Percentiles rank a stretch among this genome's conserved stretches.
These are phyloP conservation scores for Drosophila hamatofila DNA, from an alignment of 2,888 invertebrate genomes.

Conservation along the genomic window DNA sequence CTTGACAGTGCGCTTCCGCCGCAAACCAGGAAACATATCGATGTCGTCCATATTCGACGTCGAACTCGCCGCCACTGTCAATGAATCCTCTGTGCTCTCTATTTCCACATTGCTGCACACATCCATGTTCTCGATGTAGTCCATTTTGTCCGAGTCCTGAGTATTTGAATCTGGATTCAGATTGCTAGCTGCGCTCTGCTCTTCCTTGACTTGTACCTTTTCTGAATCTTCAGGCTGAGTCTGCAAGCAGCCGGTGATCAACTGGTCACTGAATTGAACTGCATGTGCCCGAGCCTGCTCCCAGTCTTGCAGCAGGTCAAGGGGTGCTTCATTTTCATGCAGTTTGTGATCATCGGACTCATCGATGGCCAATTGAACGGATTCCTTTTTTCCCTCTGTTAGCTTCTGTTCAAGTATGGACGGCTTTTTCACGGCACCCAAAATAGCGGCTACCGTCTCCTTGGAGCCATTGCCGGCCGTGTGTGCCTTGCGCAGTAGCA, in stretches of 20 bases:
- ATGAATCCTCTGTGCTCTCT: constrained; percentile 80
- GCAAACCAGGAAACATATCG: constrained; percentile 50
- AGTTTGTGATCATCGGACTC: constrained; percentile 80
- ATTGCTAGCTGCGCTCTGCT: constrained; percentile 29
- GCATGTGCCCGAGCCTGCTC: constrained; percentile 87
- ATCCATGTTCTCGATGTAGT: constrained; percentile 82
- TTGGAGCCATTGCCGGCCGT: constrained; percentile 86
- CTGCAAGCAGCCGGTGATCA: constrained; percentile 67
- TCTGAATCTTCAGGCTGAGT: constrained; percentile 9
- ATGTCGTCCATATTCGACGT: constrained; percentile 62
- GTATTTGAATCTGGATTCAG: constrained; percentile 55
- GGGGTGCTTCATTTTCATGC: constrained; percentile 76
- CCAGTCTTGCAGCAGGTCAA: constrained; percentile 85
- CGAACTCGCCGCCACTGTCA: constrained; percentile 56
- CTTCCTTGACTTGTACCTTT: constrained; percentile 62
- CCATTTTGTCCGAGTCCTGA: constrained; percentile 79
- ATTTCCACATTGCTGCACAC: constrained; percentile 84
- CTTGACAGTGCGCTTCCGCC: constrained; percentile 73
- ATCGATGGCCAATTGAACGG: constrained; percentile 55
- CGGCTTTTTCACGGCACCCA: constrained; percentile 87
- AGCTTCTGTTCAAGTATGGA: constrained; percentile 91
- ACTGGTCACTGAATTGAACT: constrained; percentile 83
- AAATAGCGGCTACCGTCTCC: constrained; percentile 84
- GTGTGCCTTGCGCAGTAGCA: constrained; percentile 88
- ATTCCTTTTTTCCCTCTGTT: constrained; percentile 86